Percentiles rank a stretch among this genome's conserved stretches.
Conservation (phyloP, 1,140 invertebrate genomes). For the Pemphigus obesinymphae region DNA sequence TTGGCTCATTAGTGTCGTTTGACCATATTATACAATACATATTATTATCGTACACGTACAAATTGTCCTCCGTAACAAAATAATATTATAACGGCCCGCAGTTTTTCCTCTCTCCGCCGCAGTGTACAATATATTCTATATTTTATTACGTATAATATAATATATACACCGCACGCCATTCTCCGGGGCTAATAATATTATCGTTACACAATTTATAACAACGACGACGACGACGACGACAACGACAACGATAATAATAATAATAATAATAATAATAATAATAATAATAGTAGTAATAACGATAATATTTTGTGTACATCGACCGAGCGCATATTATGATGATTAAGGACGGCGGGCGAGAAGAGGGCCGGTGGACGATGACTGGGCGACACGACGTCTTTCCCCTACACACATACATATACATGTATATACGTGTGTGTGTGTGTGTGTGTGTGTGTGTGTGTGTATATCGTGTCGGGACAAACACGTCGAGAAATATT, state of each 20-base stretch:
- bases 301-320: slow-evolving; percentile 28
- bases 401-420: not conserved
- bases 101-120: not conserved
- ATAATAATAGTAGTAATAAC: not conserved
- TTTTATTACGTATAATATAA: not conserved
- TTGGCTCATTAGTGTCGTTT: slow-evolving; percentile 28
- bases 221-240: not conserved
- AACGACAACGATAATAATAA: not conserved
- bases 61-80: not conserved
- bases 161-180: not conserved
- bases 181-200: slow-evolving; percentile 29
- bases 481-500: no score
- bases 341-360: not conserved
- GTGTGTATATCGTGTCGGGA: not conserved
- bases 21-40: no score
- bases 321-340: no score
- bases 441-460: not conserved
- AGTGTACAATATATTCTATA: no score
- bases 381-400: not conserved
- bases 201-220: slow-evolving; percentile 38
- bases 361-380: not conserved
- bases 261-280: not conserved
- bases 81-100: not conserved
- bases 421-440: not conserved
- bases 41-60: not conserved